Conservation (phyloP, 1,140 invertebrate species). For the Temnothorax longispinosus region DNA sequence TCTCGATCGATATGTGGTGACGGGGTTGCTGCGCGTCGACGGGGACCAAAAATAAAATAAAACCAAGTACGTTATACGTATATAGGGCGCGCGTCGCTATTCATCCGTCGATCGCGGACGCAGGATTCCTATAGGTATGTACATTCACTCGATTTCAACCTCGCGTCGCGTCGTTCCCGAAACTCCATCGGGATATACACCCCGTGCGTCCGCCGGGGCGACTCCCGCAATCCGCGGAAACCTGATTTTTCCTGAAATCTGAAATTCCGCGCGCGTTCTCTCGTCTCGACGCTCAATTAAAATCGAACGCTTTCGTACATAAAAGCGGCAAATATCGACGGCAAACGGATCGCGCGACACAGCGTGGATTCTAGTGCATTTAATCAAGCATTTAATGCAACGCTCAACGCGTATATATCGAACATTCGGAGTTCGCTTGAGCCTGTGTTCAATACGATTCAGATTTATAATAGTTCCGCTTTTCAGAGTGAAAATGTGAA, state of each 20-base stretch:
- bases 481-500: neutral
- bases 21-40: conserved; percentile 9
- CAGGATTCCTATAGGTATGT: conserved; percentile 23
- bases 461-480: neutral
- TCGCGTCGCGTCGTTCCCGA: neutral
- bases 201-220: neutral
- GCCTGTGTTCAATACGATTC: neutral
- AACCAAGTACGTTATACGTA: neutral
- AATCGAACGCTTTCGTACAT: conserved; percentile 57
- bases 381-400: conserved; percentile 5
- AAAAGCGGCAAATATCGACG: conserved; percentile 49
- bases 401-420: neutral
- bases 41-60: conserved; percentile 45
- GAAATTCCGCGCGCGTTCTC: conserved; percentile 38
- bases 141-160: conserved; percentile 55
- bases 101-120: conserved; percentile 17
- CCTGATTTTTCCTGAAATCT: conserved; percentile 54
- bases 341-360: neutral
- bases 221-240: conserved; percentile 31
- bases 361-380: conserved; percentile 19
- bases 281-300: conserved; percentile 47
- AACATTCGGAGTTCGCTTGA: conserved; percentile 21
- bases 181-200: conserved; percentile 32
- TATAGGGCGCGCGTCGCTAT: neutral
- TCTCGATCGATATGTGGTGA: conserved; percentile 42